phyloP scores from a whole-genome alignment of 2,113 vertebrate species.

The Centropus unirufus region DNA sequence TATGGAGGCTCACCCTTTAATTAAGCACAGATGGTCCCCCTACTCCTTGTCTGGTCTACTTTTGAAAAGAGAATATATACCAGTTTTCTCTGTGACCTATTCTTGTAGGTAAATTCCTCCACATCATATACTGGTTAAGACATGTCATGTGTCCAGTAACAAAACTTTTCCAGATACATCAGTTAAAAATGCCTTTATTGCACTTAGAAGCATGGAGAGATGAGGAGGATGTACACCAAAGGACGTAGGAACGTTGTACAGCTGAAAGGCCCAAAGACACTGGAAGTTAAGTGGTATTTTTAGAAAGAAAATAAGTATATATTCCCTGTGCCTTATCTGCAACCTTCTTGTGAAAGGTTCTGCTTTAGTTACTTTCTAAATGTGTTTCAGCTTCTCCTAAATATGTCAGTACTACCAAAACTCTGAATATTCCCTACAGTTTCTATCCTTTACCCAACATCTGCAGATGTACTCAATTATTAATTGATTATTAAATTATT shows the following conservation, averaged over 20 bases:
- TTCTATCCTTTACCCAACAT: background rate
- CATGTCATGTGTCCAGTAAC: background rate
- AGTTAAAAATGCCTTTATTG: background rate
- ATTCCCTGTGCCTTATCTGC: background rate
- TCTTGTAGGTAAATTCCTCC: background rate
- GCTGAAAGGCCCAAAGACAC: background rate
- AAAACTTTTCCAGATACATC: background rate
- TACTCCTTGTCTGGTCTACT: background rate
- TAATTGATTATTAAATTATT: constrained; percentile 40
- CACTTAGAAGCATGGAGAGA: background rate
- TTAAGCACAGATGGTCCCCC: constrained; percentile 44
- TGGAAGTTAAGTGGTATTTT: background rate
- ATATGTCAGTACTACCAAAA: background rate
- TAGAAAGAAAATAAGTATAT: background rate
- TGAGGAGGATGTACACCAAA: background rate
- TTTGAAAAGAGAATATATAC: constrained; percentile 1
- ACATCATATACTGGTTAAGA: background rate
- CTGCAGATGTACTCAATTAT: constrained; percentile 31
- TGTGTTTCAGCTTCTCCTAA: background rate
- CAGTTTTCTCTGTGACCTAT: background rate
- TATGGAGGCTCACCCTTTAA: constrained; percentile 45
- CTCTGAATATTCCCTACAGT: background rate
- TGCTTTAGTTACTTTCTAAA: background rate
- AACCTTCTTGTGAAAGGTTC: background rate
- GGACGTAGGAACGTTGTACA: background rate